A percentile compares a stretch with the other conserved stretches of the same genome.
phyloP scores from a whole-genome alignment of 2,888 invertebrate species.

The Entomobrya proxima region DNA sequence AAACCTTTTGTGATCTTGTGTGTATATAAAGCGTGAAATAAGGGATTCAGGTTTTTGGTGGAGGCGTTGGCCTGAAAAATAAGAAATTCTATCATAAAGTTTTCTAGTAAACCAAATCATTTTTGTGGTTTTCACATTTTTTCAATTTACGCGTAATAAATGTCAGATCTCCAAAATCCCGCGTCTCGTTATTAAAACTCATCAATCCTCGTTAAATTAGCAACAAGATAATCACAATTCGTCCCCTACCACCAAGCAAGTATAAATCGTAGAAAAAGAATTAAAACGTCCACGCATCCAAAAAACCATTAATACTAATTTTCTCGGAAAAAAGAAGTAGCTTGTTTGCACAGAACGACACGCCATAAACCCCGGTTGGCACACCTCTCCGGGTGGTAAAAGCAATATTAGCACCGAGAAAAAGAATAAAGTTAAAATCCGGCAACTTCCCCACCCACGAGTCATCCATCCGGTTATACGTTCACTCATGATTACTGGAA shows the following conservation, averaged over 20 bases:
- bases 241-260: background rate
- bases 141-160: background rate
- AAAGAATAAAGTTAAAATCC: background rate
- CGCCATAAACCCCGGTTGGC: background rate
- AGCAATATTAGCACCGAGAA: background rate
- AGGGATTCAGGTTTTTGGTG: too few relatives aligned
- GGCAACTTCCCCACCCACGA: conserved; percentile 1
- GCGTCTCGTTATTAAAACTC: conserved; percentile 37
- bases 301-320: conserved; percentile 50
- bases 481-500: background rate
- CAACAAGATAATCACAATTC: conserved; percentile 27
- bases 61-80: too few relatives aligned
- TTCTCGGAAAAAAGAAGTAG: background rate
- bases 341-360: background rate
- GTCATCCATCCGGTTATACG: background rate
- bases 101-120: too few relatives aligned
- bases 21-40: too few relatives aligned
- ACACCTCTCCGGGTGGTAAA: conserved; percentile 17
- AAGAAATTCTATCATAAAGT: too few relatives aligned
- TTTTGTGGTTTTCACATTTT: too few relatives aligned
- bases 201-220: conserved; percentile 64
- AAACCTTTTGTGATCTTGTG: too few relatives aligned
- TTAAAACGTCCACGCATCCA: background rate
- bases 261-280: too few relatives aligned
- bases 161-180: background rate